Base-by-base conservation (phyloP, 2,113 vertebrate species). In the Ameiurus melas region DNA sequence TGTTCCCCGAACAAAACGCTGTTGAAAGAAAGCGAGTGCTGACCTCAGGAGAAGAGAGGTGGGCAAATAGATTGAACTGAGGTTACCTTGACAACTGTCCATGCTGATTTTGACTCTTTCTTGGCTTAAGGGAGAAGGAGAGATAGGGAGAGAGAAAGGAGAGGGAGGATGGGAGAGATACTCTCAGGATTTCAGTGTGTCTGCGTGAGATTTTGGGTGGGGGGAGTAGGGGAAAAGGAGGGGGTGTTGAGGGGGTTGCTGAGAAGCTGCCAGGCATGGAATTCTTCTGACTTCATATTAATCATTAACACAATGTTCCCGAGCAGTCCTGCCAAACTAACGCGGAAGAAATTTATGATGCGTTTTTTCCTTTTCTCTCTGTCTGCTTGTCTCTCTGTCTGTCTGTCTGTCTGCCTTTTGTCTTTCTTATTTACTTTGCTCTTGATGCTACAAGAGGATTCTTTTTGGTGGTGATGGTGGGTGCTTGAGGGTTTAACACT, bases 81-180 rank as follows among this genome's bases (percentile, higher is more conserved):
- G 96, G 97, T 97, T 97, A 97, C 97, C 97, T 97, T 97, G 97
- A 97, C 96, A 97, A 97, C 97, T 97, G 96, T 97, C 95, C 96
- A 96, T 96, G 96, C 96, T 96, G 96, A 97, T 97, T 97, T 92
- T 97, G 97, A 96, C 96, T 97, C 96, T 97, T 96, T 96, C 96
- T 96, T 96, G 95, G 96, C 95, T 90, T 86, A 85, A 80, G 86
- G 86, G 83, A 88, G 80, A 89, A 87, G 85, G 62, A 89, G 57
- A 89, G 83, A 70, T 75, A 30, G 73, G 53, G 78, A 75, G 80
- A 89, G 84, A 89, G 84, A 78, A 57, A 62, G 57, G 82, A 36
- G 62, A 27, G 89, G 84, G 87, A 86, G 80, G 83, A 87, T 86
- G 87, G 88, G 43, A 85, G 89, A 73, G 68, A 87, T 81, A 62